A percentile compares a stretch with the other conserved stretches of the same genome.
Conservation (phyloP, 1,140 invertebrate species). For the Apolygus lucorum region DNA sequence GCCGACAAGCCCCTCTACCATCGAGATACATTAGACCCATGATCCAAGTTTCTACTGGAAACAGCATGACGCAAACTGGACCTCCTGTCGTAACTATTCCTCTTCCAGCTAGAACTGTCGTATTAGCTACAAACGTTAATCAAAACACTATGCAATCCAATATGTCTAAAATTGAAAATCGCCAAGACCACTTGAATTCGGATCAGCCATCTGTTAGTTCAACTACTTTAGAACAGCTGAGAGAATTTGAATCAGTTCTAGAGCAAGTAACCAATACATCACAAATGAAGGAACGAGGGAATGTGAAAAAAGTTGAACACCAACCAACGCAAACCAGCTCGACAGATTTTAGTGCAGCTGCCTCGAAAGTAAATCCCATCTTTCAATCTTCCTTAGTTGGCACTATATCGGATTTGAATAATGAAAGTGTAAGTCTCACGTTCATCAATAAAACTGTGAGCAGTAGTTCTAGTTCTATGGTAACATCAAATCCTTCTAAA, state of each 20-base stretch:
- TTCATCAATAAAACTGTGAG: conserved; percentile 21
- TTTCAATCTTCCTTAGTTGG: conserved; percentile 27
- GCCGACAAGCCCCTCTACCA: conserved; percentile 15
- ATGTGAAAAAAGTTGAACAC: conserved; percentile 37
- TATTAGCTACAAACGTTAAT: conserved; percentile 41
- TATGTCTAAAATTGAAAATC: conserved; percentile 42
- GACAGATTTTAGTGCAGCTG: conserved; percentile 20
- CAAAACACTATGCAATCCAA: conserved; percentile 37
- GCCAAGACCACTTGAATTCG: conserved; percentile 31
- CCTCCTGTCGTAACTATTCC: conserved; percentile 37
- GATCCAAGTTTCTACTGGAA: conserved; percentile 44
- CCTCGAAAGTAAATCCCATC: conserved; percentile 25
- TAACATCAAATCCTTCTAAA: conserved; percentile 36
- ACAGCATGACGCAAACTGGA: conserved; percentile 21
- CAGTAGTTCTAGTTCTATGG: conserved; percentile 14
- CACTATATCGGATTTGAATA: conserved; percentile 29
- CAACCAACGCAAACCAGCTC: conserved; percentile 21
- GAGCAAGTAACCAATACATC: conserved; percentile 51
- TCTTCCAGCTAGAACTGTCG: conserved; percentile 35
- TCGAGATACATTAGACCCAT: conserved; percentile 45
- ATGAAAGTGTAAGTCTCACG: conserved; percentile 31
- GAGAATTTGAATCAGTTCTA: conserved; percentile 72
- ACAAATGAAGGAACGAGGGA: conserved; percentile 55
- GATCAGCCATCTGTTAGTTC: conserved; percentile 44
- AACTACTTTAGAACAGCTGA: conserved; percentile 60